These are phyloP conservation scores for Melipona bicolor DNA, from an alignment of 2,888 invertebrate genomes.

Conservation along the genomic window DNA sequence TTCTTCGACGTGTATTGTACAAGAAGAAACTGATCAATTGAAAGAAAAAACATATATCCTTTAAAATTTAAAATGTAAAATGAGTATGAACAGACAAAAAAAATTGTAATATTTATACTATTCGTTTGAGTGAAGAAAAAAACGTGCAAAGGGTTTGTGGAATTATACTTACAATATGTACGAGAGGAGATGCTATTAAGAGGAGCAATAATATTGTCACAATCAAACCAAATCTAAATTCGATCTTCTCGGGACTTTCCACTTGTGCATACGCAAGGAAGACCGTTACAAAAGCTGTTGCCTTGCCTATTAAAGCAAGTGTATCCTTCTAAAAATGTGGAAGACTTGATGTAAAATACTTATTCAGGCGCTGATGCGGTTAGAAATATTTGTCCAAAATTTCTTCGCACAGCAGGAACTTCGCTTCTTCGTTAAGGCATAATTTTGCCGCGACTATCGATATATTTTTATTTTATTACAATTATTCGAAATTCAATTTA, in stretches of 20 bases:
- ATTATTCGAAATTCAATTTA: neutral
- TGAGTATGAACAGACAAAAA: no score
- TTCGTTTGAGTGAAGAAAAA: neutral
- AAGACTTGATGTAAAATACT: constrained; percentile 18
- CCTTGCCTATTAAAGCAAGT: constrained; percentile 84
- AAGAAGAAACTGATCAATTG: neutral
- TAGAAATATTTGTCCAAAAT: constrained; percentile 11
- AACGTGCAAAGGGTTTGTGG: neutral
- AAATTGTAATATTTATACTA: no score
- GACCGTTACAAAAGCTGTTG: constrained; percentile 86
- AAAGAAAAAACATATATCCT: no score
- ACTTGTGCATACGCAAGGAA: constrained; percentile 88
- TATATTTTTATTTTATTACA: constrained; percentile 3
- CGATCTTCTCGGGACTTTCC: constrained; percentile 88
- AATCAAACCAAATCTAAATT: constrained; percentile 89
- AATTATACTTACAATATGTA: constrained; percentile 87
- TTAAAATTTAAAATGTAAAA: neutral
- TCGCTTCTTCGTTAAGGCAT: neutral
- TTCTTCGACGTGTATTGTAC: neutral
- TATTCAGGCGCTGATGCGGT: neutral
- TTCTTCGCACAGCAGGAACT: neutral
- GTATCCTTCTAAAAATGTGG: constrained; percentile 53
- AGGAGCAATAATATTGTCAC: constrained; percentile 89
- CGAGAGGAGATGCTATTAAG: constrained; percentile 89
- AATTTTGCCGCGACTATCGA: neutral